phyloP scores from a whole-genome alignment of 2,113 vertebrate genomes.

The Phylloscopus trochiloides region DNA sequence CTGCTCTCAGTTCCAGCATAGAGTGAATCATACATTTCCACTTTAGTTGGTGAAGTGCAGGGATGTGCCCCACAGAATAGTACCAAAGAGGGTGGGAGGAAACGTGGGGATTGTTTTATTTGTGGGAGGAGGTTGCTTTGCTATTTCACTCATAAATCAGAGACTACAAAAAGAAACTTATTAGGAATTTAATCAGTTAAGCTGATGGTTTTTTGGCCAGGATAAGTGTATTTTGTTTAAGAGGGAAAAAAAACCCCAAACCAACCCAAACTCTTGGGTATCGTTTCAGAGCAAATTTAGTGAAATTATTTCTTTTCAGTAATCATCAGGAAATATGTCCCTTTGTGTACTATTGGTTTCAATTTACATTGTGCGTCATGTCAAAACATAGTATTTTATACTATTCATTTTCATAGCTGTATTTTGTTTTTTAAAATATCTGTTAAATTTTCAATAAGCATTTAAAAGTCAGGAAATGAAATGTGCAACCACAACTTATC shows the following conservation, averaged over 20 bases:
- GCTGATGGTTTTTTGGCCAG: not conserved
- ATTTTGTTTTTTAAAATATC: not conserved
- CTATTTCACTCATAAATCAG: not conserved
- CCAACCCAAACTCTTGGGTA: not conserved
- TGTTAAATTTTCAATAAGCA: not conserved
- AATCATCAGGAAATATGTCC: not conserved
- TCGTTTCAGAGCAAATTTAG: not conserved
- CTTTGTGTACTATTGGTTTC: not conserved
- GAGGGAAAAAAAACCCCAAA: not conserved
- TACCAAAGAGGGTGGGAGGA: not conserved
- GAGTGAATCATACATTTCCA: not conserved
- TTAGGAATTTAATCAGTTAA: not conserved
- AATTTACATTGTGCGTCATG: not conserved
- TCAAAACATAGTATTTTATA: not conserved
- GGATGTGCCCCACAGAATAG: not conserved
- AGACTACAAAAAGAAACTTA: not conserved
- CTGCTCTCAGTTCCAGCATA: not conserved
- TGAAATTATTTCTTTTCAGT: not conserved
- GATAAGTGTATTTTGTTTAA: not conserved
- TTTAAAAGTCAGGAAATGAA: not conserved
- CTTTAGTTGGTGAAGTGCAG: not conserved
- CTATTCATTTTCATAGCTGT: not conserved
- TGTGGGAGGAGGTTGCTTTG: not conserved
- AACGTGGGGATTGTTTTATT: not conserved
- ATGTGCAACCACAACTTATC: not conserved